These are phyloP conservation scores for Azorinus chamasolen DNA, from an alignment of 2,888 invertebrate species.

Conservation along the genomic window DNA sequence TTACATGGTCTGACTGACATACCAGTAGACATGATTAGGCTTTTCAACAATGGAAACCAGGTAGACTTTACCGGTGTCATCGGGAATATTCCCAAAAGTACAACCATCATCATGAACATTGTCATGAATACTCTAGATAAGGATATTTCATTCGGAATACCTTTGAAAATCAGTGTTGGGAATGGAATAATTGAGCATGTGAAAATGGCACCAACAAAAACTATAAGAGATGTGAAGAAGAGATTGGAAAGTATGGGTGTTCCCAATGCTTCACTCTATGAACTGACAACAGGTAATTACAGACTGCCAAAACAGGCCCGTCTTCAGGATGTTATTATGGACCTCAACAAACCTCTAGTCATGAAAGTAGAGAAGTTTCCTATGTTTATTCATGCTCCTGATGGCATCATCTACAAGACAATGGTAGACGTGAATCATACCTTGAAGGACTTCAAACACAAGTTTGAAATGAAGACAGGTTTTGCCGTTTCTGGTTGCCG, in stretches of 20 bases:
- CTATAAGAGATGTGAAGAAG: constrained; percentile 71
- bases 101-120: constrained; percentile 69
- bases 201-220: constrained; percentile 72
- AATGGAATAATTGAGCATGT: constrained; percentile 76
- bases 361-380: constrained; percentile 78
- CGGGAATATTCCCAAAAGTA: constrained; percentile 62
- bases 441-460: constrained; percentile 71
- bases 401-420: constrained; percentile 78
- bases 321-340: constrained; percentile 71
- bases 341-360: constrained; percentile 67
- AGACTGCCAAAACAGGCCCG: constrained; percentile 68
- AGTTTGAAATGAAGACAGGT: constrained; percentile 77
- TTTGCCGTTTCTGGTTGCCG: constrained; percentile 68
- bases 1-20: constrained; percentile 78
- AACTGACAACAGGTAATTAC: constrained; percentile 67
- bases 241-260: constrained; percentile 76
- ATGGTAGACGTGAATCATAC: constrained; percentile 70
- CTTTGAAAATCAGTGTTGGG: constrained; percentile 72
- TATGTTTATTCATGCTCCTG: constrained; percentile 75
- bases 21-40: constrained; percentile 77
- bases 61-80: constrained; percentile 72
- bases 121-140: constrained; percentile 68
- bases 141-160: constrained; percentile 75
- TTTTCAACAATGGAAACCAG: constrained; percentile 64
- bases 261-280: constrained; percentile 76